Conservation (phyloP, 1,140 invertebrate species). For the Hycleus phaleratus region DNA sequence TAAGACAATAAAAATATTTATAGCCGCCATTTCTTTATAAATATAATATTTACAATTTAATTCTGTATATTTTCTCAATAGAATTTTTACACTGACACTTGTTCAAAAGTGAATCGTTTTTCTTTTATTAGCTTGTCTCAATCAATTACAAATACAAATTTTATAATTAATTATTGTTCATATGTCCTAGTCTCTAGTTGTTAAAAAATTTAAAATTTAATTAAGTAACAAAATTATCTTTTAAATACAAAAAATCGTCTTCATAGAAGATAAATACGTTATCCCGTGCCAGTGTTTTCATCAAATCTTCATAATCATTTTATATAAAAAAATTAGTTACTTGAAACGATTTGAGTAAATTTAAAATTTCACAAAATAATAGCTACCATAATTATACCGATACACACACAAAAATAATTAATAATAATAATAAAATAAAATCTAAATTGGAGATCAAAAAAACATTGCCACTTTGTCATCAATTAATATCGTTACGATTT, state of each 20-base stretch:
- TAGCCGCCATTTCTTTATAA: slow-evolving; percentile 35
- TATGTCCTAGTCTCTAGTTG: slow-evolving; percentile 9
- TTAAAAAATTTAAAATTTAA: neutral
- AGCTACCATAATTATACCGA: slow-evolving; percentile 37
- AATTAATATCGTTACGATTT: too few species aligned
- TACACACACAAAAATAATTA: slow-evolving; percentile 37
- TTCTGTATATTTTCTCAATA: too few species aligned
- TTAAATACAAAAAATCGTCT: slow-evolving; percentile 40
- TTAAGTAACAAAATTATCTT: slow-evolving; percentile 4
- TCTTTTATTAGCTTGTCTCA: neutral
- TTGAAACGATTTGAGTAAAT: slow-evolving; percentile 39
- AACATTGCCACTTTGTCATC: slow-evolving; percentile 54
- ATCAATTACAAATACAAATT: slow-evolving; percentile 2
- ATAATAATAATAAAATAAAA: slow-evolving; percentile 42
- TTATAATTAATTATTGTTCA: slow-evolving; percentile 18
- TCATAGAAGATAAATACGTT: slow-evolving; percentile 50
- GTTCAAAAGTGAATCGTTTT: slow-evolving; percentile 27
- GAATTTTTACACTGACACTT: slow-evolving; percentile 33
- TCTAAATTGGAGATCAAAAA: slow-evolving; percentile 67
- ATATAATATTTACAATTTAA: slow-evolving; percentile 28
- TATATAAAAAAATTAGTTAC: slow-evolving; percentile 43
- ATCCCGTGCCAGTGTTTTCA: slow-evolving; percentile 40
- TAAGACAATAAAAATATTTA: slow-evolving; percentile 33
- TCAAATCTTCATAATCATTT: slow-evolving; percentile 24
- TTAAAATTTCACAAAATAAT: slow-evolving; percentile 25